Percentiles rank a stretch among this genome's conserved stretches.
These are phyloP conservation scores for Torymus tubicola DNA, from an alignment of 2,888 invertebrate species.

Conservation along the genomic window DNA sequence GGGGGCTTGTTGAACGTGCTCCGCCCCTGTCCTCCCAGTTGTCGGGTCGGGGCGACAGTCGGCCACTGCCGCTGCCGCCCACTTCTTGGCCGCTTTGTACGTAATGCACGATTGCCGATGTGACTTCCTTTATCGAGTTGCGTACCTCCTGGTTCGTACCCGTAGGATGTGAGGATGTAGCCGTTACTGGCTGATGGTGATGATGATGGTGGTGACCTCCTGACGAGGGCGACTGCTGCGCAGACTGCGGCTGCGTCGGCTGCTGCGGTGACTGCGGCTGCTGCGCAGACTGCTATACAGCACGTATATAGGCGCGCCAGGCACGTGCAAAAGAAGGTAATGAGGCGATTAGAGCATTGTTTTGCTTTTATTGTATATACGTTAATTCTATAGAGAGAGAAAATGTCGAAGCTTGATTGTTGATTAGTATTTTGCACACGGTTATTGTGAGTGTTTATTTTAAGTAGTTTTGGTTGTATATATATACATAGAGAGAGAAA, in stretches of 20 bases:
- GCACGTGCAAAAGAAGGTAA: neutral
- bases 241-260: slow-evolving; percentile 54
- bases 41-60: slow-evolving; percentile 72
- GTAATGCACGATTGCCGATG: slow-evolving; percentile 94
- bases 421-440: too few species aligned
- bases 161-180: too few species aligned
- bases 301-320: neutral
- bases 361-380: too few species aligned
- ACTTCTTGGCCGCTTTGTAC: slow-evolving; percentile 80
- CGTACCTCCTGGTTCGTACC: slow-evolving; percentile 74
- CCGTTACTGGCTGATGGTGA: too few species aligned
- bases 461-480: too few species aligned
- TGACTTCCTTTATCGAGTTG: slow-evolving; percentile 93
- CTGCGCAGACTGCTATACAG: slow-evolving; percentile 5
- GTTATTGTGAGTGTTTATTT: too few species aligned
- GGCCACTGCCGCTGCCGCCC: slow-evolving; percentile 65
- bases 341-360: too few species aligned
- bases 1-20: slow-evolving; percentile 74
- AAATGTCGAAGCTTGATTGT: too few species aligned
- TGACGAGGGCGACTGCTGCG: slow-evolving; percentile 63
- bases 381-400: too few species aligned
- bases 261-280: slow-evolving; percentile 47
- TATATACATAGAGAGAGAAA: too few species aligned
- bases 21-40: slow-evolving; percentile 73
- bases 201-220: too few species aligned